Evolutionary conservation across 2,888 invertebrate genomes (phyloP).

Genomic region (Gryllus longicercus): DNA sequence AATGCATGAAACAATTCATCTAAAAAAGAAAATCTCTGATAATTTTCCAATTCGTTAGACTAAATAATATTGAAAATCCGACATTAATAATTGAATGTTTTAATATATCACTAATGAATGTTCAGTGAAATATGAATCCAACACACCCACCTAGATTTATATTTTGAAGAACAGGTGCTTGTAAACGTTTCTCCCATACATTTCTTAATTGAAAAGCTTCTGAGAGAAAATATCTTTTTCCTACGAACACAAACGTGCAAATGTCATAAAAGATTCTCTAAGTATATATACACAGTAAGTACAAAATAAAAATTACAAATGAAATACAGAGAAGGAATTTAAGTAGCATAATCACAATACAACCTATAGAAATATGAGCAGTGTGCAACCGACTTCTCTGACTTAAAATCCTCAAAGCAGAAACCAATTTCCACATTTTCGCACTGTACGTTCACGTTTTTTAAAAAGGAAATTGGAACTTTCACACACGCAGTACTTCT

Average conservation of each 20-base stretch:
- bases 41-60: background rate
- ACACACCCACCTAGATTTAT: constrained; percentile 51
- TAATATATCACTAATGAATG: background rate
- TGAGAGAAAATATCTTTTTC: constrained; percentile 58
- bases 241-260: constrained; percentile 24
- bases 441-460: no score
- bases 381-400: background rate
- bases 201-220: constrained; percentile 69
- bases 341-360: background rate
- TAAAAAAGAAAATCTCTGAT: constrained; percentile 40
- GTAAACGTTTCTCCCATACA: constrained; percentile 64
- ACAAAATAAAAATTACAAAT: background rate
- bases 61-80: background rate
- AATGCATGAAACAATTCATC: constrained; percentile 68
- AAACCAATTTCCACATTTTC: background rate
- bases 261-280: background rate
- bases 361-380: background rate
- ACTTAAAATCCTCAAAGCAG: background rate
- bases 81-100: background rate
- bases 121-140: background rate
- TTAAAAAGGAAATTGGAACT: no score
- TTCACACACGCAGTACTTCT: no score
- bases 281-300: background rate
- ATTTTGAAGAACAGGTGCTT: constrained; percentile 59
- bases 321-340: background rate